Conservation (phyloP, 1,140 invertebrate genomes). For the Euura saliciscinereae region DNA sequence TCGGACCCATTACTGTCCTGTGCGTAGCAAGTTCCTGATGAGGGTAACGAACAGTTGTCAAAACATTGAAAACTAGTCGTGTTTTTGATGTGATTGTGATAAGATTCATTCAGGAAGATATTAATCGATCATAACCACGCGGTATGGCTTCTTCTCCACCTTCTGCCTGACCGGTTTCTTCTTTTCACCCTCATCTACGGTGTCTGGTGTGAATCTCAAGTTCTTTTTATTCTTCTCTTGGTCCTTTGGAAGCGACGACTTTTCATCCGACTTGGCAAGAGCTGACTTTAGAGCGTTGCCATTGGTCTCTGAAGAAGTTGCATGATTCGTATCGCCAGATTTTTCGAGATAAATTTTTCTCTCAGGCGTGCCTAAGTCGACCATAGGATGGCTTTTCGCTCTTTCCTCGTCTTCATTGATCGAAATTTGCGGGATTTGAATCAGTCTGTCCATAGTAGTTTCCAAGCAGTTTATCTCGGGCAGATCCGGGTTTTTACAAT, state of each 20-base stretch:
- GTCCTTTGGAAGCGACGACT: slow-evolving; percentile 34
- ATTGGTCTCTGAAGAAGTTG: neutral
- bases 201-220: slow-evolving; percentile 51
- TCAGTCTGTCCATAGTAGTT: neutral
- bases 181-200: slow-evolving; percentile 48
- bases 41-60: slow-evolving; percentile 44
- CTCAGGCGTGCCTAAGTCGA: too few species aligned
- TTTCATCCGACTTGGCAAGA: slow-evolving; percentile 15
- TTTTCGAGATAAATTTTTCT: too few species aligned
- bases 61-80: slow-evolving; percentile 6
- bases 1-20: too few species aligned
- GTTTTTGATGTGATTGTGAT: slow-evolving; percentile 10
- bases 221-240: slow-evolving; percentile 48
- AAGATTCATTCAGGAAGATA: too few species aligned
- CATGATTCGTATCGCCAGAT: too few species aligned
- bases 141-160: slow-evolving; percentile 44
- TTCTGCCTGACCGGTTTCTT: slow-evolving; percentile 32
- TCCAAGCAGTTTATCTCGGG: neutral
- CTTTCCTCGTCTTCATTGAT: neutral
- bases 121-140: slow-evolving; percentile 23
- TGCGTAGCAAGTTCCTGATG: slow-evolving; percentile 16
- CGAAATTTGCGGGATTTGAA: neutral
- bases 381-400: too few species aligned
- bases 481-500: neutral
- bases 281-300: slow-evolving; percentile 21